Percentiles rank a stretch among this genome's conserved stretches.
Conservation (phyloP, 2,797 vertebrate genomes). For the Bradypus variegatus region DNA sequence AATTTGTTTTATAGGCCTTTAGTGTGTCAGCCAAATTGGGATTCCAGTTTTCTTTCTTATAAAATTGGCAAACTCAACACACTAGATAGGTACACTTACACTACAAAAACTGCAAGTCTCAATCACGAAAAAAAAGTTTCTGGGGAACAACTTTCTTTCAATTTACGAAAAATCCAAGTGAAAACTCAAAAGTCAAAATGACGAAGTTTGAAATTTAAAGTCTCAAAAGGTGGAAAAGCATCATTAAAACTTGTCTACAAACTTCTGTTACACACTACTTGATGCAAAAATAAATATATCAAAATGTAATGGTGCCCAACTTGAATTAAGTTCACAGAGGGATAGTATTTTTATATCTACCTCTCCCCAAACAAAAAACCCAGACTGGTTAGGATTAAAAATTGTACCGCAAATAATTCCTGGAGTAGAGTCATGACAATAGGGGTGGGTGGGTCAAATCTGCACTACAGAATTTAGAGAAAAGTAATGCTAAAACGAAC, state of each 20-base stretch:
- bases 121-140: neutral
- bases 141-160: slow-evolving; percentile 15
- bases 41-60: slow-evolving; percentile 30
- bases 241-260: slow-evolving; percentile 9
- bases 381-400: slow-evolving; percentile 15
- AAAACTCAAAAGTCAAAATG: slow-evolving; percentile 25
- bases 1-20: neutral
- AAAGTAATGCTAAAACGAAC: slow-evolving; percentile 21
- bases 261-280: neutral
- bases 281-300: neutral
- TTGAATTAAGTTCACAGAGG: neutral
- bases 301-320: neutral
- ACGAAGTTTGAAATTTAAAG: slow-evolving; percentile 2
- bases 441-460: neutral
- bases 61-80: neutral
- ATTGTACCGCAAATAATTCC: neutral
- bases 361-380: neutral
- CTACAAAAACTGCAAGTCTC: neutral
- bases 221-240: slow-evolving; percentile 17
- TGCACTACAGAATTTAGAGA: neutral
- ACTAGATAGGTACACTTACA: neutral
- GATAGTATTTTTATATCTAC: neutral
- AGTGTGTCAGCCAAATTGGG: neutral
- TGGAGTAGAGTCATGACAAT: neutral
- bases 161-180: neutral